Percentiles rank a stretch among this genome's conserved stretches.
Conservation (phyloP, 2,888 invertebrate genomes). For the Clunio marinus region DNA sequence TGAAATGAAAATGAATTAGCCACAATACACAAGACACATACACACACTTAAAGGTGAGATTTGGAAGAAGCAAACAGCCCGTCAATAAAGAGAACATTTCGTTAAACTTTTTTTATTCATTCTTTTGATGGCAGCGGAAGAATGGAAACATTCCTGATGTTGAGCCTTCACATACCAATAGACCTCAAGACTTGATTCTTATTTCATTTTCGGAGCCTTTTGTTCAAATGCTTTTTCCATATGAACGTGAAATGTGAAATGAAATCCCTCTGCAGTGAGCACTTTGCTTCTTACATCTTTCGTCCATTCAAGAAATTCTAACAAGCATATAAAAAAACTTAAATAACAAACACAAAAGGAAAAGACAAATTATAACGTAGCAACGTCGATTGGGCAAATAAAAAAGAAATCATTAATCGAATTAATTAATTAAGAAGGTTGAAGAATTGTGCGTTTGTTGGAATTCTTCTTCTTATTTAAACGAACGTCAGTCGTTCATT, state of each 20-base stretch:
- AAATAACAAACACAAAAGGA: conserved; percentile 27
- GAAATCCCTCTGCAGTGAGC: conserved; percentile 3
- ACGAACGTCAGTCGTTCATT: not conserved
- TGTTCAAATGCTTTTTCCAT: not conserved
- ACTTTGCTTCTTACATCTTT: conserved; percentile 12
- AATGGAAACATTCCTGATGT: conserved; percentile 14
- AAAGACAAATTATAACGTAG: conserved; percentile 39
- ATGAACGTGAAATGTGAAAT: not conserved
- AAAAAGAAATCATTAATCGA: conserved; percentile 32
- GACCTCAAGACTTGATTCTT: not conserved
- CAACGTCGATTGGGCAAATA: conserved; percentile 34
- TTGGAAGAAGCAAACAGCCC: conserved; percentile 10
- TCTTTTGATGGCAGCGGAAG: too few relatives aligned
- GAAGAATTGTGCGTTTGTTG: conserved; percentile 24
- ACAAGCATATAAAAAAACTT: too few relatives aligned
- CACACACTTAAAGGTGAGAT: not conserved
- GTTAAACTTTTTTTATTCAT: too few relatives aligned
- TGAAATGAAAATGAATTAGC: conserved; percentile 39
- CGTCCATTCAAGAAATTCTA: conserved; percentile 15
- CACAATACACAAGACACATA: conserved; percentile 21
- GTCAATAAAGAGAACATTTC: conserved; percentile 12
- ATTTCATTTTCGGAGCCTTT: not conserved
- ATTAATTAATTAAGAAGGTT: conserved; percentile 38
- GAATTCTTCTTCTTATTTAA: too few relatives aligned
- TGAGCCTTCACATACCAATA: conserved; percentile 18